phyloP scores from a whole-genome alignment of 2,113 vertebrate species.

The Melozone crissalis region DNA sequence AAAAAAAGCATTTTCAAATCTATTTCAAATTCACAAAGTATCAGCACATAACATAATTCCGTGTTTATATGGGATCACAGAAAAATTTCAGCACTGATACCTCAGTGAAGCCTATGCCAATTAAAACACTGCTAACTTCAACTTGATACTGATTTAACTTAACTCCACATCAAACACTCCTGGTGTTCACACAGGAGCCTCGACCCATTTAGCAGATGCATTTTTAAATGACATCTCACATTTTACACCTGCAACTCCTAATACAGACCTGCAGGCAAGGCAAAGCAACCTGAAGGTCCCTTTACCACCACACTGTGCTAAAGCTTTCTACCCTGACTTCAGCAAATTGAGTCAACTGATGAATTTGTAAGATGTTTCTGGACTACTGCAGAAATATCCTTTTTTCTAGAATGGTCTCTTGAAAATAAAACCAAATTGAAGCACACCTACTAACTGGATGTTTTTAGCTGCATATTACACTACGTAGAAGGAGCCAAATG shows the following conservation, averaged over 20 bases:
- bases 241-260: not conserved
- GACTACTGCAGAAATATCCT: not conserved
- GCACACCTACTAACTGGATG: constrained; percentile 47
- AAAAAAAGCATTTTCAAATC: not conserved
- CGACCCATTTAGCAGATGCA: not conserved
- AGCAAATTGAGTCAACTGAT: not conserved
- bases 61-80: not conserved
- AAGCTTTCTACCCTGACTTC: not conserved
- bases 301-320: not conserved
- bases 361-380: not conserved
- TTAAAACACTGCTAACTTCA: not conserved
- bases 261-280: not conserved
- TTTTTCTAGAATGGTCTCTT: constrained; percentile 26
- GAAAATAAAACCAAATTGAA: not conserved
- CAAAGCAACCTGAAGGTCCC: not conserved
- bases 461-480: constrained; percentile 48
- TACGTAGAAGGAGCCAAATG: not conserved
- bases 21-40: not conserved
- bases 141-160: not conserved
- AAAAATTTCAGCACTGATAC: not conserved
- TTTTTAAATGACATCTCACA: not conserved
- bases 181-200: not conserved
- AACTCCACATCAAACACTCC: not conserved
- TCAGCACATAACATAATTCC: not conserved
- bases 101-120: not conserved